Percentiles rank a stretch among this genome's conserved stretches.
These are phyloP conservation scores for Spongilla lacustris DNA, from an alignment of 37 sponge, comb jelly and placozoan species.

Conservation along the genomic window DNA sequence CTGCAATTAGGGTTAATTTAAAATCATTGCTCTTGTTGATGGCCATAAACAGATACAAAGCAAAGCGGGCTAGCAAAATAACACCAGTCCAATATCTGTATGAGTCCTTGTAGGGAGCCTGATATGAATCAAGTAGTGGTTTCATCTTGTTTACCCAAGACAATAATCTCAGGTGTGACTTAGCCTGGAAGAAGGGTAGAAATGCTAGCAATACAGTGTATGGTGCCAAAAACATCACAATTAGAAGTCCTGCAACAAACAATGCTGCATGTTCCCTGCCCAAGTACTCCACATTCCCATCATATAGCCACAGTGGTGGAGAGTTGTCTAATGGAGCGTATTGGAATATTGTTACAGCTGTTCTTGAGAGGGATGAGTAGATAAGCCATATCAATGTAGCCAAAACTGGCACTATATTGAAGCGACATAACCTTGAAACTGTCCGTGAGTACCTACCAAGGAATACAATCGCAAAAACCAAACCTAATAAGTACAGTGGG, in stretches of 20 bases:
- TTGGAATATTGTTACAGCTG: too few species aligned
- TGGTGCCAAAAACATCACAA: not conserved
- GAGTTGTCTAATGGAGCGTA: too few species aligned
- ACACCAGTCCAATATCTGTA: conserved; percentile 20
- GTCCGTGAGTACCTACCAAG: too few species aligned
- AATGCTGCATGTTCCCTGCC: too few species aligned
- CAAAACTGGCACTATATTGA: too few species aligned
- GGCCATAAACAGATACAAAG: not conserved
- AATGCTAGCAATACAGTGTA: conserved; percentile 15
- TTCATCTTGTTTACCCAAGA: conserved; percentile 1
- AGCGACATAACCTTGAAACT: not conserved
- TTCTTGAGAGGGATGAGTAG: too few species aligned
- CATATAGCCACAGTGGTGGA: too few species aligned
- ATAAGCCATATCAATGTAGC: too few species aligned
- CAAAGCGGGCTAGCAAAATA: not conserved
- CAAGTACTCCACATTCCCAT: too few species aligned
- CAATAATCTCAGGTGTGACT: not conserved
- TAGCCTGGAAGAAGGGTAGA: not conserved
- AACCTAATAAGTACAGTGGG: too few species aligned
- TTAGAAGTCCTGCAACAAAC: too few species aligned
- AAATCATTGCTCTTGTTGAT: not conserved
- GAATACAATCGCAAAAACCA: too few species aligned
- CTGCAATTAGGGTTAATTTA: not conserved
- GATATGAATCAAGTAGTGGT: conserved; percentile 19
- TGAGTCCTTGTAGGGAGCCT: conserved; percentile 14